phyloP scores from a whole-genome alignment of 2,888 invertebrate species.

The Leptopterna dolabrata region DNA sequence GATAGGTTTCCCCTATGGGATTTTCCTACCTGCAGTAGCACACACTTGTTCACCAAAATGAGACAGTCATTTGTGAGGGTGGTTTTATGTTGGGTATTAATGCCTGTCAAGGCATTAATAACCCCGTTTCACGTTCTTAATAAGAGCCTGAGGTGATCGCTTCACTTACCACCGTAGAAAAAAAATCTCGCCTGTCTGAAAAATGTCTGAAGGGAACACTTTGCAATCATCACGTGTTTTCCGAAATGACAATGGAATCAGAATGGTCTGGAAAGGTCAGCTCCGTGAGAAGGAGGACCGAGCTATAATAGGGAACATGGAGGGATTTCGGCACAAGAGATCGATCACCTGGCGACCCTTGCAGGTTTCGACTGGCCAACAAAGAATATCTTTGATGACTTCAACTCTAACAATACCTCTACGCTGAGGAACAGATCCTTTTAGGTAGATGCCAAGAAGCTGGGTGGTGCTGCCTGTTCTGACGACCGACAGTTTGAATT shows the following conservation, averaged over 20 bases:
- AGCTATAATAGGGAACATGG: background rate
- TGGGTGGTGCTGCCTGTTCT: too few relatives aligned
- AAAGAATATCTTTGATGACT: background rate
- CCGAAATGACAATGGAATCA: background rate
- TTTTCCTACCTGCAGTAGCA: conserved; percentile 30
- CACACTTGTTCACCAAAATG: conserved; percentile 42
- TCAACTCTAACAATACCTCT: background rate
- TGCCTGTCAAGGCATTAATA: conserved; percentile 8
- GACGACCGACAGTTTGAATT: too few relatives aligned
- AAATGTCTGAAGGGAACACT: conserved; percentile 27
- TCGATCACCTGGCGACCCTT: background rate
- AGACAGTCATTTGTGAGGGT: conserved; percentile 31
- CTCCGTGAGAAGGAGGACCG: background rate
- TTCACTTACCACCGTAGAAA: background rate
- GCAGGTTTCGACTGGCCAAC: background rate
- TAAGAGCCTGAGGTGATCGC: background rate
- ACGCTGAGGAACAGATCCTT: too few relatives aligned
- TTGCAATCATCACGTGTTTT: conserved; percentile 31
- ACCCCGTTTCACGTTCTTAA: conserved; percentile 6
- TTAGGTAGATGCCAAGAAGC: too few relatives aligned
- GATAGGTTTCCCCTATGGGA: background rate
- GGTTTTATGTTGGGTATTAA: background rate
- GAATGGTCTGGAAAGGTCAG: conserved; percentile 12
- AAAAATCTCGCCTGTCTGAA: background rate
- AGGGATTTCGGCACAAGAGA: background rate